Base-by-base conservation (phyloP, 2,888 invertebrate species). In the Acleris cristana region DNA sequence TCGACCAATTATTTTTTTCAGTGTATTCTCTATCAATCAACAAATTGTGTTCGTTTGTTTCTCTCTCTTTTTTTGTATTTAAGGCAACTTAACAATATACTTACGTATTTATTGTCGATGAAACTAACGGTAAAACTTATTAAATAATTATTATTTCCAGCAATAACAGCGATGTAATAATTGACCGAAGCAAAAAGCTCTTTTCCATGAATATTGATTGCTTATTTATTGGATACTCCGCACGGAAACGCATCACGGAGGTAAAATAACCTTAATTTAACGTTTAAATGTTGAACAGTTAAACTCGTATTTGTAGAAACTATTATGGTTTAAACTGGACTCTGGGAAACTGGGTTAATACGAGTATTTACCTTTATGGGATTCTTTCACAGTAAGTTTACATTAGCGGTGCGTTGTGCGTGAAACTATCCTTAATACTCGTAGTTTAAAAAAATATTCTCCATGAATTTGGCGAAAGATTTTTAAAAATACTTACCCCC, bases 151-250 rank as follows among this genome's bases (percentile, higher is more conserved):
- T 51, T 51, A 51, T 51, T 18, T 51, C 8, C 18, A 21, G 18
- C 21, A 21, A 14, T 51, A 19, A 51, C 12, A 14, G 51, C 2
- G 1, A 21, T 21, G 18, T 51, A 19, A 51, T 51, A 51, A 51
- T 51, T 51, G 19, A 4, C 21, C 51, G 8, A 19, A 12, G 51
- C 10, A 12, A 34, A 51, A 51, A 3, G 40, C 40, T 34, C 56
- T 51, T 56, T 44, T 48, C 8, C 56, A 56, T 64, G 23, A 64
- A 64, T 64, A 64, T 56, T 23, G 4, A 64, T 51, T 18, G 23
- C 40, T 56, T 49, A 64, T 49, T 63, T 54, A 26, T 49, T 12
- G 45, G 30, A 30, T n/a, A 18, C 48, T 16, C 51, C 10, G 51
- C 19, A 10, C 4, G 8, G 21, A 51, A 19, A 18, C 2, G 51